Evolutionary conservation across 2,888 invertebrate genomes (phyloP).

Genomic region (Desoria tigrina): DNA sequence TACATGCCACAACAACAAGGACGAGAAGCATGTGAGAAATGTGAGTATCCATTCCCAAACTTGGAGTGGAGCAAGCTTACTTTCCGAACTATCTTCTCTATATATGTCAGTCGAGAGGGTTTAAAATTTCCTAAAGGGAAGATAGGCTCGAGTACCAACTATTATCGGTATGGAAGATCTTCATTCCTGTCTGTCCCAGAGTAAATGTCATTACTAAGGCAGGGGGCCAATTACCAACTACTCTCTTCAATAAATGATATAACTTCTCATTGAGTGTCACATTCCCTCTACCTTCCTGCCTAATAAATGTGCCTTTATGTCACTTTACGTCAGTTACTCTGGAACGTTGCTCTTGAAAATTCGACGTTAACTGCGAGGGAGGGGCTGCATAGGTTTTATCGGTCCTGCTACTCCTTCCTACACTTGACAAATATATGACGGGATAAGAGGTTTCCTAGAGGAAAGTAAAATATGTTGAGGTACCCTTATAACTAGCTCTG

Average conservation of each 20-base stretch:
- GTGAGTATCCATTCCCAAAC: too few relatives aligned
- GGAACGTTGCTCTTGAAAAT: conserved; percentile 14
- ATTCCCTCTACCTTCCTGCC: conserved; percentile 4
- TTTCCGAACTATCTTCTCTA: too few relatives aligned
- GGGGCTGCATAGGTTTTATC: too few relatives aligned
- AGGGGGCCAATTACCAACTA: conserved; percentile 23
- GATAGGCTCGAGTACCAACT: too few relatives aligned
- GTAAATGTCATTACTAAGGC: conserved; percentile 9
- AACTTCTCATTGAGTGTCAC: conserved; percentile 15
- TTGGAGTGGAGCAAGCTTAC: too few relatives aligned
- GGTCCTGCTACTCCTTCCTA: neutral
- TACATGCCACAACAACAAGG: too few relatives aligned
- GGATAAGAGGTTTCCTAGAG: neutral
- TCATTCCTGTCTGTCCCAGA: conserved; percentile 1
- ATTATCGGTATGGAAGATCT: neutral
- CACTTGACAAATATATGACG: conserved; percentile 7
- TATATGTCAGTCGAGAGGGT: too few relatives aligned
- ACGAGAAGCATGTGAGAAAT: too few relatives aligned
- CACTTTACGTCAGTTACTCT: conserved; percentile 8
- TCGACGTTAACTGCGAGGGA: conserved; percentile 4
- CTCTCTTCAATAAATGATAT: conserved; percentile 20
- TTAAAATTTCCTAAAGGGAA: too few relatives aligned
- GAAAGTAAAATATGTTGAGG: too few relatives aligned
- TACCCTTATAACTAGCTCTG: too few relatives aligned
- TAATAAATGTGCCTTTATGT: conserved; percentile 17